These are phyloP conservation scores for Aromia moschata DNA, from an alignment of 2,888 invertebrate species.

Conservation along the genomic window DNA sequence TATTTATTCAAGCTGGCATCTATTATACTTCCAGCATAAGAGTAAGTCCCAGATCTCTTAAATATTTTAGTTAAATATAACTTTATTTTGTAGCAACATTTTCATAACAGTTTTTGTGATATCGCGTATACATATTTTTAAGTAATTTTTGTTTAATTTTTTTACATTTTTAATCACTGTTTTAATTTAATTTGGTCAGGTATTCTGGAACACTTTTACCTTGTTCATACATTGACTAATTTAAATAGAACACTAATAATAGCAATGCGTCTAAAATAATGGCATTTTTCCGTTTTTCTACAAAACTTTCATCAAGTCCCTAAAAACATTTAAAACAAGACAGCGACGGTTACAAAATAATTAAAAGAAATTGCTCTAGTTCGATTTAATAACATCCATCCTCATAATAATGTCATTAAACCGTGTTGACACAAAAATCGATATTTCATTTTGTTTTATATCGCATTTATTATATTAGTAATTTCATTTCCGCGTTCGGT, in stretches of 20 bases:
- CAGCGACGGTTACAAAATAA: not conserved
- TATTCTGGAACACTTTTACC: not conserved
- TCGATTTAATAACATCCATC: constrained; percentile 1
- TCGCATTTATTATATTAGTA: constrained; percentile 1
- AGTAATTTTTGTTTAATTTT: not conserved
- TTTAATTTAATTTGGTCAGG: not conserved
- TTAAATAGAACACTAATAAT: not conserved
- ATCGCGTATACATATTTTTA: too few relatives aligned
- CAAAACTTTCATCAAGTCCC: not conserved
- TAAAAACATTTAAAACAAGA: too few relatives aligned
- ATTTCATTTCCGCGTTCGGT: not conserved
- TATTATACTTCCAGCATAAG: too few relatives aligned
- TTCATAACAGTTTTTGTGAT: too few relatives aligned
- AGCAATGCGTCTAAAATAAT: not conserved
- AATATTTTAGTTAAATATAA: too few relatives aligned
- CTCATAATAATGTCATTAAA: constrained; percentile 3
- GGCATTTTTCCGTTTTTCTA: not conserved
- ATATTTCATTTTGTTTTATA: not conserved
- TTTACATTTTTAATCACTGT: not conserved
- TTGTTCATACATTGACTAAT: too few relatives aligned
- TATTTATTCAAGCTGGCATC: too few relatives aligned
- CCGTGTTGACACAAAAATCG: not conserved
- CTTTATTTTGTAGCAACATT: too few relatives aligned
- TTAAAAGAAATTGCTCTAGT: not conserved
- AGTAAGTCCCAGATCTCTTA: too few relatives aligned